phyloP scores from a whole-genome alignment of 2,113 vertebrate genomes.

The Glaucomys volans region DNA sequence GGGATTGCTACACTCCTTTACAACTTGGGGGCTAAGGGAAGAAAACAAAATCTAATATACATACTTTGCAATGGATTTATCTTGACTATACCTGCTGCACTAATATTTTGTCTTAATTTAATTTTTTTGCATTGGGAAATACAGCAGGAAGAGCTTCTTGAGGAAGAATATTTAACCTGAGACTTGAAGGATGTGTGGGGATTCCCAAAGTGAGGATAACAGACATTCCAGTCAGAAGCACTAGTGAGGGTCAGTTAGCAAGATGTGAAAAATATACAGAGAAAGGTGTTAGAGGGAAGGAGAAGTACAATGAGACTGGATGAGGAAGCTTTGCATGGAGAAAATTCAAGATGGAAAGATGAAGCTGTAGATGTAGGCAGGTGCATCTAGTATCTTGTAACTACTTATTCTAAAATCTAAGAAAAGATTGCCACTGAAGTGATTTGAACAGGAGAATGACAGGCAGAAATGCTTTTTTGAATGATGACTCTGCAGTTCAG shows the following conservation, averaged over 20 bases:
- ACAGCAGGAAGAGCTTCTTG: neutral
- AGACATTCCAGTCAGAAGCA: neutral
- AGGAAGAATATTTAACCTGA: neutral
- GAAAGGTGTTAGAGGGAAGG: neutral
- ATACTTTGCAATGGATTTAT: neutral
- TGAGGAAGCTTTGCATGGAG: neutral
- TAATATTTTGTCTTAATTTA: neutral
- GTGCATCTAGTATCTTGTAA: neutral
- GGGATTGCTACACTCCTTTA: neutral
- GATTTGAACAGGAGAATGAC: neutral
- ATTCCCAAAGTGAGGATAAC: neutral
- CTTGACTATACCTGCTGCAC: neutral
- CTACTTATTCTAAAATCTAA: neutral
- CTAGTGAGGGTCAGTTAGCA: neutral
- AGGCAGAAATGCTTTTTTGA: neutral
- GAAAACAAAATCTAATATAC: neutral
- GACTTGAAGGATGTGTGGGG: neutral
- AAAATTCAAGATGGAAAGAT: neutral
- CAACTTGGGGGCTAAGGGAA: neutral
- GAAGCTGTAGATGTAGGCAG: neutral
- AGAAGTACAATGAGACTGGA: neutral
- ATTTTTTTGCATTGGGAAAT: neutral
- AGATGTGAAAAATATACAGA: neutral
- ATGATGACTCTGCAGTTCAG: neutral
- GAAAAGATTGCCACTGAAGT: neutral